phyloP scores from a whole-genome alignment of 2,888 invertebrate genomes.

The Brachyptera putata region DNA sequence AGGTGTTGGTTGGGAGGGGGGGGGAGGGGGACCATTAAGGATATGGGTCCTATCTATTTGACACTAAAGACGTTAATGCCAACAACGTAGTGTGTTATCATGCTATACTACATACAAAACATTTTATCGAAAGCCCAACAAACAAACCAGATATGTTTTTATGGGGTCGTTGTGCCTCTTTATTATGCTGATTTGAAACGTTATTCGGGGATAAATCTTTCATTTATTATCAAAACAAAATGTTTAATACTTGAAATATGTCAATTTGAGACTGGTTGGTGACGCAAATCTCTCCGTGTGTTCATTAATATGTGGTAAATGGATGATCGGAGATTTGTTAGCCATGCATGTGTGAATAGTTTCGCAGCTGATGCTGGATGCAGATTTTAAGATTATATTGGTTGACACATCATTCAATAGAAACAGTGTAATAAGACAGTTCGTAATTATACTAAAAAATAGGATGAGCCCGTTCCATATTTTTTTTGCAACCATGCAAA shows the following conservation, averaged over 20 bases:
- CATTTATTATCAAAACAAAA: not conserved
- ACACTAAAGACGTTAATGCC: slow-evolving; percentile 1
- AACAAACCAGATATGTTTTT: not conserved
- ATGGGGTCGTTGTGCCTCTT: not conserved
- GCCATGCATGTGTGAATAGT: too few species aligned
- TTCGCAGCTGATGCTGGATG: too few species aligned
- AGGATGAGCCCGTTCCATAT: too few species aligned
- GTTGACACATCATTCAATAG: too few species aligned
- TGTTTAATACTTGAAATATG: not conserved
- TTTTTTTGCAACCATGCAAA: too few species aligned
- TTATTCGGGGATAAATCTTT: not conserved
- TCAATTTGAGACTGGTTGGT: not conserved
- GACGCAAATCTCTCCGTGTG: not conserved
- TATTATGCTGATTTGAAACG: not conserved
- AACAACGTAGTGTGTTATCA: slow-evolving; percentile 1
- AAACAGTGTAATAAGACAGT: too few species aligned
- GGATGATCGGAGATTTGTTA: too few species aligned
- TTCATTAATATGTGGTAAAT: too few species aligned
- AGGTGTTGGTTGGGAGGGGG: too few species aligned
- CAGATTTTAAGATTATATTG: too few species aligned
- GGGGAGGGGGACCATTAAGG: slow-evolving; percentile 1
- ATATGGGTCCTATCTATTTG: slow-evolving; percentile 7
- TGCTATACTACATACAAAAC: not conserved
- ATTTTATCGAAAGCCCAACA: slow-evolving; percentile 2
- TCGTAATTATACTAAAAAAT: too few species aligned